Evolutionary conservation across 2,113 vertebrate genomes (phyloP).

Genomic region (Gracilinanus agilis): DNA sequence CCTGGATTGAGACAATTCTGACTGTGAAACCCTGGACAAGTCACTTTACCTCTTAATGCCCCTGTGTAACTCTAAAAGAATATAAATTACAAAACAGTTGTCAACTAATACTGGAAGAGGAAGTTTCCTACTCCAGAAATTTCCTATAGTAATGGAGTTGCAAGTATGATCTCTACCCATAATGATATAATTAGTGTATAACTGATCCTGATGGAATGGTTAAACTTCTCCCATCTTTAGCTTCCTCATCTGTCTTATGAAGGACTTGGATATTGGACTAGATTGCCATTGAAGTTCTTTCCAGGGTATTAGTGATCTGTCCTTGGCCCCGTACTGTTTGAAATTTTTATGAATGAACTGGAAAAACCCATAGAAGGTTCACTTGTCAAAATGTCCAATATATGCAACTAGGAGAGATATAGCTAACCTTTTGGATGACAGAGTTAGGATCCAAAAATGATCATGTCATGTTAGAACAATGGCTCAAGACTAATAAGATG

Average conservation of each 20-base stretch:
- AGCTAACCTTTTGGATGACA: not conserved
- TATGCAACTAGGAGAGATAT: not conserved
- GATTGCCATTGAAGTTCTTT: not conserved
- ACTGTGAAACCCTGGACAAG: not conserved
- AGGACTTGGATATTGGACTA: not conserved
- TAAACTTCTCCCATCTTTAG: not conserved
- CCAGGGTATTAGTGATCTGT: not conserved
- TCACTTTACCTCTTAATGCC: not conserved
- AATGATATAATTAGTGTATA: not conserved
- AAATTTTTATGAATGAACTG: not conserved
- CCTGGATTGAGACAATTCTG: not conserved
- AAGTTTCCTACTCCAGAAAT: not conserved
- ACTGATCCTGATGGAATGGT: not conserved
- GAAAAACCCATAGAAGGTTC: not conserved
- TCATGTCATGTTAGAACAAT: not conserved
- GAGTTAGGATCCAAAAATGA: not conserved
- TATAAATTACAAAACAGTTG: not conserved
- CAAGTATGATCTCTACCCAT: not conserved
- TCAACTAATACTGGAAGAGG: not conserved
- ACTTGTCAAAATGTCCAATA: not conserved
- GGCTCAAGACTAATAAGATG: not conserved
- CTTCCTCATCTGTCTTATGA: not conserved
- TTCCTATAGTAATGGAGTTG: not conserved
- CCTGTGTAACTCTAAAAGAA: not conserved
- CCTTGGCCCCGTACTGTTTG: not conserved